Conservation (phyloP, 2,113 vertebrate genomes). For the Aplodontia rufa region DNA sequence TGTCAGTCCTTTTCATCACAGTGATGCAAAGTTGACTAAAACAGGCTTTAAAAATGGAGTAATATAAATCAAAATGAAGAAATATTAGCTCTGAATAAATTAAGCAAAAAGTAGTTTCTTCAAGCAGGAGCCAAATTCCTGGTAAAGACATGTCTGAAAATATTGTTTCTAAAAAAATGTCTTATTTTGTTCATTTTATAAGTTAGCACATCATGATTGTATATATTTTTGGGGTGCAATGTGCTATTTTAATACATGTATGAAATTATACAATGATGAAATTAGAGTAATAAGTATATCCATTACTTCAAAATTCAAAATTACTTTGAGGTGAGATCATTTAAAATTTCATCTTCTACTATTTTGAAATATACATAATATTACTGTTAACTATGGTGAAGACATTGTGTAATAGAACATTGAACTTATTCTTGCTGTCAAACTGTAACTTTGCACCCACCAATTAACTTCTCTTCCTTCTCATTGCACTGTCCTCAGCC, state of each 20-base stretch:
- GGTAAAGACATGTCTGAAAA: not conserved
- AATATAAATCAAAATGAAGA: not conserved
- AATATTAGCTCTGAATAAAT: not conserved
- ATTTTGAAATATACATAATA: not conserved
- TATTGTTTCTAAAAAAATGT: too few relatives aligned
- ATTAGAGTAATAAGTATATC: not conserved
- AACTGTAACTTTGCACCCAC: not conserved
- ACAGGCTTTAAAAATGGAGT: not conserved
- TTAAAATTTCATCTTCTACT: not conserved
- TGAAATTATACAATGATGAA: not conserved
- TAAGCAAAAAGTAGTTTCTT: not conserved
- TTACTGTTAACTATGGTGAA: not conserved
- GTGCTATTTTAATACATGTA: too few relatives aligned
- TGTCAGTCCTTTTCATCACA: too few relatives aligned
- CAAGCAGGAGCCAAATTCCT: not conserved
- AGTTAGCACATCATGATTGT: not conserved
- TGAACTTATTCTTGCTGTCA: not conserved
- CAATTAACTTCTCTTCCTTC: not conserved
- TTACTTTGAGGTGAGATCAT: not conserved
- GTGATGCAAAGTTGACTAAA: too few relatives aligned
- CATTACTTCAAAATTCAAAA: not conserved
- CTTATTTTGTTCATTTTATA: not conserved
- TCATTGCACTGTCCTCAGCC: not conserved
- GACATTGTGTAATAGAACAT: not conserved
- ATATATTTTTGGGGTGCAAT: not conserved